Base-by-base conservation (phyloP, 2,888 invertebrate species). In the Drosophila ezoana region DNA sequence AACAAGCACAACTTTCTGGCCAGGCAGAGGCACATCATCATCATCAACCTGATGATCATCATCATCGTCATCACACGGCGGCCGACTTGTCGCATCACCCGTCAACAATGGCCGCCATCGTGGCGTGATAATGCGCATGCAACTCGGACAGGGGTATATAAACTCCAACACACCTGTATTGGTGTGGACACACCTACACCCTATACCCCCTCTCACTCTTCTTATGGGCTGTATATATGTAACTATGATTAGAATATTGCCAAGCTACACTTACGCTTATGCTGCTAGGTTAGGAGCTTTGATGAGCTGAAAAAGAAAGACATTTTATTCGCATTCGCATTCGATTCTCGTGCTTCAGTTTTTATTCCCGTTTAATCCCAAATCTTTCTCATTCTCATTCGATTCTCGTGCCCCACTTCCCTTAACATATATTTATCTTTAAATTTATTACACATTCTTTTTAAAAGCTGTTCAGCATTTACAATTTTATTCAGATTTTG, bases 111-210 rank as follows among this genome's bases (percentile, higher is more conserved):
- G 74, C 86, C 57, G 72, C 83, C 81, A 81, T 79, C 61, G 79
- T 79, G 67, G 84, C 83, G 83, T 84, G 83, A 84, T 84, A 84
- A 84, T 87, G 79, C 71, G 57, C 64, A 53, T 62, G 49, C 51
- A 62, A 58, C 52, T 71, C 72, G 59, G 66, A 69, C 82, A 58
- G 45, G 57, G 64, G 58, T 59, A 64, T 51, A 66, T 52, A 28
- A 8, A 45, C 59, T 11, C 35, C 13, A 13, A 49, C 44, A 23
- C 48, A 14, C 6, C 35, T 11, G 28, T 8, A 28, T 8, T 28
- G 28, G 28, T 28, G 28, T 28, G 28, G 8, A 35, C 57, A n/a
- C n/a, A 14, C 40, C 4, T 13, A 28, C 28, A 14, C 6, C 28
- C 28, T 28, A 37, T 14, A n/a, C 10, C 14, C 18, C 4, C 10